Conservation (phyloP, 2,113 vertebrate genomes). For the Pelodiscus sinensis region DNA sequence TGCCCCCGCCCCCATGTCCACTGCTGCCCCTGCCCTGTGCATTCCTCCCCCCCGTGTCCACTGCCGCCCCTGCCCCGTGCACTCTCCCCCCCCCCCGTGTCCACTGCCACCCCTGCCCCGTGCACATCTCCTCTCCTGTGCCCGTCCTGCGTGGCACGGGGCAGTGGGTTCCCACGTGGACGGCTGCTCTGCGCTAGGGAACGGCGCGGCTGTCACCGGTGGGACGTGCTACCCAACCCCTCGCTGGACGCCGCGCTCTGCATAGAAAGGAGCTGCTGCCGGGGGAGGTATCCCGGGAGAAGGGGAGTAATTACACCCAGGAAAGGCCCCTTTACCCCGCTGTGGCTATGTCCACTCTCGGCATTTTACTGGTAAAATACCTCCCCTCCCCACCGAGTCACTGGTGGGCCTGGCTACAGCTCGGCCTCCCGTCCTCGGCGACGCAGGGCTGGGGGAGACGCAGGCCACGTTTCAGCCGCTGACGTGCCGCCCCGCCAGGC, state of each 20-base stretch:
- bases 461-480: background rate
- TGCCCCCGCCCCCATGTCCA: too few relatives aligned
- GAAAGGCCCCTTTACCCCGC: background rate
- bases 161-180: background rate
- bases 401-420: background rate
- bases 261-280: background rate
- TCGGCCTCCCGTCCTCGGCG: background rate
- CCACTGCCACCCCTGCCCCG: too few relatives aligned
- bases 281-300: background rate
- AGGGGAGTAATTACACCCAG: accelerated
- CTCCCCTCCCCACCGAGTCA: too few relatives aligned
- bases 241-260: background rate
- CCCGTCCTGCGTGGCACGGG: too few relatives aligned
- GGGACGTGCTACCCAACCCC: background rate
- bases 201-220: background rate
- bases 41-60: too few relatives aligned
- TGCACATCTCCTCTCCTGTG: too few relatives aligned
- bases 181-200: background rate
- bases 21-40: too few relatives aligned
- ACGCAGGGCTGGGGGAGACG: background rate
- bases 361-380: background rate
- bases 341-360: background rate
- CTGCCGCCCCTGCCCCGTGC: too few relatives aligned
- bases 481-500: background rate
- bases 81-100: too few relatives aligned